phyloP scores from a whole-genome alignment of 1,140 invertebrate species.

The Galendromus occidentalis region DNA sequence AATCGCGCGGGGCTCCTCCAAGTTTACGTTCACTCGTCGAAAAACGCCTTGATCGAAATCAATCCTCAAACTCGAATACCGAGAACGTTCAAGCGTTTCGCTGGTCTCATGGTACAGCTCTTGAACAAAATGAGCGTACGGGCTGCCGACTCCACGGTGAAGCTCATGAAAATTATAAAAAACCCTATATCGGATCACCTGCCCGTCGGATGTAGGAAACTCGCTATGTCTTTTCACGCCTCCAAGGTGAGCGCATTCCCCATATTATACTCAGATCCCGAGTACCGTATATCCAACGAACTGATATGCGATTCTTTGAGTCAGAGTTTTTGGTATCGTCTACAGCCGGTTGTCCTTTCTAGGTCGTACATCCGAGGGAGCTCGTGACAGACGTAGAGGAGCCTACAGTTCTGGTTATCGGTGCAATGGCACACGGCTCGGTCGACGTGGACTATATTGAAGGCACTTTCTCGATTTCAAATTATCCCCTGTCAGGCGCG shows the following conservation, averaged over 20 bases:
- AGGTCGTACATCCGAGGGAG: slow-evolving; percentile 43
- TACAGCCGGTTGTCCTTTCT: not conserved
- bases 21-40: slow-evolving; percentile 85
- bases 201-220: slow-evolving; percentile 79
- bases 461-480: slow-evolving; percentile 72
- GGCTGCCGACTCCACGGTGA: slow-evolving; percentile 67
- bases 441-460: slow-evolving; percentile 76
- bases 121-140: slow-evolving; percentile 47
- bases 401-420: slow-evolving; percentile 73
- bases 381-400: slow-evolving; percentile 56
- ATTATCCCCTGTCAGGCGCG: slow-evolving; percentile 87
- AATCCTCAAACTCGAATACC: slow-evolving; percentile 96
- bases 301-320: too few species aligned
- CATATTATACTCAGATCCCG: not conserved
- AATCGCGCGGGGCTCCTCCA: slow-evolving; percentile 41
- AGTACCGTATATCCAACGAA: too few species aligned
- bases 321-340: too few species aligned
- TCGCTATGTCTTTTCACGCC: slow-evolving; percentile 71
- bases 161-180: slow-evolving; percentile 87
- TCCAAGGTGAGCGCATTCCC: slow-evolving; percentile 35
- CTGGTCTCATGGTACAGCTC: slow-evolving; percentile 75
- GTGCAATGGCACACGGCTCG: slow-evolving; percentile 91
- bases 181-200: slow-evolving; percentile 88
- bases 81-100: slow-evolving; percentile 92
- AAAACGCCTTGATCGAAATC: slow-evolving; percentile 94